Evolutionary conservation across 2,888 invertebrate species (phyloP).

Genomic region (Spisula subtruncata): DNA sequence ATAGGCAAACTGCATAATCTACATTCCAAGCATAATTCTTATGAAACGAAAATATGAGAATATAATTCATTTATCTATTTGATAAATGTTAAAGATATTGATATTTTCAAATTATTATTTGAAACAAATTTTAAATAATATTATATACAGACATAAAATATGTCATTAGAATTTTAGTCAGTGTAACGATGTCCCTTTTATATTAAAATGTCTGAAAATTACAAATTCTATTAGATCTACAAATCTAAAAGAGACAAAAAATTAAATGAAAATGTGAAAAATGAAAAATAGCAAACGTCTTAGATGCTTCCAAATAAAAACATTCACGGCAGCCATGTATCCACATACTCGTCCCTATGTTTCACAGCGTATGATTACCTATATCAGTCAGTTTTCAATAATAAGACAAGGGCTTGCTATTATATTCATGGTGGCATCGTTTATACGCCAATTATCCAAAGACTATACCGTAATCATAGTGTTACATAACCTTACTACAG

Average conservation of each 20-base stretch:
- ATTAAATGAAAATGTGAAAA: neutral
- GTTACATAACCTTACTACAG: conserved; percentile 35
- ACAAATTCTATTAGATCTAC: no score
- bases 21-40: no score
- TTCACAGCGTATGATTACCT: neutral
- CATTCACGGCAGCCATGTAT: neutral
- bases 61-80: no score
- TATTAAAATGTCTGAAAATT: no score
- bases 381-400: conserved; percentile 33
- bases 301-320: neutral
- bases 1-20: no score
- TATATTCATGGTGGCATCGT: conserved; percentile 41
- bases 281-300: neutral
- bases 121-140: neutral
- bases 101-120: conserved; percentile 18
- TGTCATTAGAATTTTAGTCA: no score
- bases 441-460: conserved; percentile 40
- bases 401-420: conserved; percentile 15
- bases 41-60: no score
- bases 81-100: no score
- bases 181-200: no score
- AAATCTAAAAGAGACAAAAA: neutral
- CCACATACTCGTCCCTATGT: neutral
- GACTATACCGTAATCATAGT: neutral
- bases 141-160: no score